phyloP scores from a whole-genome alignment of 2,888 invertebrate species.

The Buathra laborator region DNA sequence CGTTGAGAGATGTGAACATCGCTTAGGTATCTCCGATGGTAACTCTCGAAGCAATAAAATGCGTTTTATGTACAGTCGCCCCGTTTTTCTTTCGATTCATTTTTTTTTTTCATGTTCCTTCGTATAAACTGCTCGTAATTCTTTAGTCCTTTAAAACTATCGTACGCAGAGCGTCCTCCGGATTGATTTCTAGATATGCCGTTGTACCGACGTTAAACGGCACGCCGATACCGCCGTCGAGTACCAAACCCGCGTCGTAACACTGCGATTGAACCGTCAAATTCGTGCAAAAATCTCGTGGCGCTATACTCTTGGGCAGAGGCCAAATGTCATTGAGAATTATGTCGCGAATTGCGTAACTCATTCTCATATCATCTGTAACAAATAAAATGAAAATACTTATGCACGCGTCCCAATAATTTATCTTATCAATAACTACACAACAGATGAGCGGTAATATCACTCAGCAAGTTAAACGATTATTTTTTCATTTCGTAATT shows the following conservation, averaged over 20 bases:
- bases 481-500: too few relatives aligned
- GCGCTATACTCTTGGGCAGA: constrained; percentile 90
- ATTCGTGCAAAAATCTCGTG: constrained; percentile 91
- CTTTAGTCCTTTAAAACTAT: constrained; percentile 82
- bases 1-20: not conserved
- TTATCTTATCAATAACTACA: not conserved
- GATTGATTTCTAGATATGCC: constrained; percentile 93
- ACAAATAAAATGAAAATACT: constrained; percentile 44
- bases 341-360: constrained; percentile 97
- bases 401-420: not conserved
- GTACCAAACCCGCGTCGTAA: constrained; percentile 95
- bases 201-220: constrained; percentile 97
- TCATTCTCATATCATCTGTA: constrained; percentile 91
- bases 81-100: not conserved
- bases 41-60: constrained; percentile 20
- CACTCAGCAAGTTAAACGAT: too few relatives aligned
- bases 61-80: constrained; percentile 28
- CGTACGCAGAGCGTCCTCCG: constrained; percentile 95
- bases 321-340: constrained; percentile 95
- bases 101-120: not conserved
- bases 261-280: constrained; percentile 95
- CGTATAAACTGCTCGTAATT: not conserved
- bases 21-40: not conserved
- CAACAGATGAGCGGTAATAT: not conserved
- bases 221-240: constrained; percentile 97